Evolutionary conservation across 2,888 invertebrate genomes (phyloP).

Genomic region (Laspeyria flexula): DNA sequence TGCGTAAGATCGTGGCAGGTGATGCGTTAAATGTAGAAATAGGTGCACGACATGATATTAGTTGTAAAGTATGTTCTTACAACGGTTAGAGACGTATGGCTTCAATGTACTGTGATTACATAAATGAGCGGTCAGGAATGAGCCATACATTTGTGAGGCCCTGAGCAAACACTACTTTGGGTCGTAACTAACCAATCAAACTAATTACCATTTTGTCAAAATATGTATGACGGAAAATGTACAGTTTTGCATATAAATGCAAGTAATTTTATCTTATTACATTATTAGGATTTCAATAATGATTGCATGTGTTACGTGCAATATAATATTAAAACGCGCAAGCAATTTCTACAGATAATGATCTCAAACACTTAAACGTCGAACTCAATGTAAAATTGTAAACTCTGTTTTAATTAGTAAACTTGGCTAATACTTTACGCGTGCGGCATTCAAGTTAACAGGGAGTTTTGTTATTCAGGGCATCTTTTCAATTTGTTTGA

Average conservation of each 20-base stretch:
- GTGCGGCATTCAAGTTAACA: background rate
- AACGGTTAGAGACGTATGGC: background rate
- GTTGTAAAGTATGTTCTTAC: background rate
- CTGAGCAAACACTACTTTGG: too few species aligned
- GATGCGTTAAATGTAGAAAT: constrained; percentile 44
- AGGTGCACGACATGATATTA: constrained; percentile 23
- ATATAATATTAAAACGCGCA: too few species aligned
- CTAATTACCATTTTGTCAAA: too few species aligned
- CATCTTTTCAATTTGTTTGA: background rate
- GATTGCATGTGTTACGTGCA: too few species aligned
- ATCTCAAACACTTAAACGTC: background rate
- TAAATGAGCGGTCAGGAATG: too few species aligned
- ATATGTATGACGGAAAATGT: too few species aligned
- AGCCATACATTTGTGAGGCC: too few species aligned
- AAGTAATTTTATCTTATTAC: too few species aligned
- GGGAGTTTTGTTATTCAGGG: background rate
- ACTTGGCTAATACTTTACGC: background rate
- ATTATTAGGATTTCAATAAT: too few species aligned
- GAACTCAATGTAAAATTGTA: constrained; percentile 1
- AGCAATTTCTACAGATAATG: background rate
- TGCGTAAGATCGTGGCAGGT: constrained; percentile 43
- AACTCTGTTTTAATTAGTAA: background rate
- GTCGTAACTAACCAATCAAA: too few species aligned
- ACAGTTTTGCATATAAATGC: too few species aligned
- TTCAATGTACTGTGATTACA: background rate